Evolutionary conservation across 2,797 vertebrate genomes (phyloP).

Genomic region (Megalops cyprinoides): DNA sequence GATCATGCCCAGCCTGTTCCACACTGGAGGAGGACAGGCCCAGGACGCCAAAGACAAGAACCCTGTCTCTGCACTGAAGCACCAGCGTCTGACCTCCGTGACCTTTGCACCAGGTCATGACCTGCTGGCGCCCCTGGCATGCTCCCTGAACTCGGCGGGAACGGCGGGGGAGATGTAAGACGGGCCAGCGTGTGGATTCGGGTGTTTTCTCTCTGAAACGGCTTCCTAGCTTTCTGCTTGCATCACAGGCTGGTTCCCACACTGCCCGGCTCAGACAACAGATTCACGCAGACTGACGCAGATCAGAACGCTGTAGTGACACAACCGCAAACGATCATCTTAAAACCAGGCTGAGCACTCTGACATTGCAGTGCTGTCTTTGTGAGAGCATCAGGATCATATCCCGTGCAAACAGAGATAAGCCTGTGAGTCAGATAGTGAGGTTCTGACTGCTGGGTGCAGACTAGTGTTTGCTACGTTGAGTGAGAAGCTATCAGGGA

Average conservation of each 20-base stretch:
- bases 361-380: too few relatives aligned
- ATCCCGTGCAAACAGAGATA: too few relatives aligned
- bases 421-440: too few relatives aligned
- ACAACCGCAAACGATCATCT: slow-evolving; percentile 58
- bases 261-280: background rate
- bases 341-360: too few relatives aligned
- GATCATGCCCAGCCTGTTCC: background rate
- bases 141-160: background rate
- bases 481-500: too few relatives aligned
- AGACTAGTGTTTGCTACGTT: background rate
- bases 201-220: background rate
- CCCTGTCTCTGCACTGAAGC: background rate
- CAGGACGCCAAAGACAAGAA: background rate
- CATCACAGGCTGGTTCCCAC: background rate
- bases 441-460: background rate
- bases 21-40: too few relatives aligned
- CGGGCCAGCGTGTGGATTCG: background rate
- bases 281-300: slow-evolving; percentile 60
- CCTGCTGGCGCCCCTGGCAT: background rate
- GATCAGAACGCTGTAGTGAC: slow-evolving; percentile 69
- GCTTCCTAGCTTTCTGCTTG: background rate
- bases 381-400: too few relatives aligned
- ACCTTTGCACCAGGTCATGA: background rate
- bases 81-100: background rate
- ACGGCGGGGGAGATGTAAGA: background rate